Evolutionary conservation across 2,888 invertebrate genomes (phyloP), one percentile per base, ranked within the genome.

Genomic region (Melinaea menophilus): DNA sequence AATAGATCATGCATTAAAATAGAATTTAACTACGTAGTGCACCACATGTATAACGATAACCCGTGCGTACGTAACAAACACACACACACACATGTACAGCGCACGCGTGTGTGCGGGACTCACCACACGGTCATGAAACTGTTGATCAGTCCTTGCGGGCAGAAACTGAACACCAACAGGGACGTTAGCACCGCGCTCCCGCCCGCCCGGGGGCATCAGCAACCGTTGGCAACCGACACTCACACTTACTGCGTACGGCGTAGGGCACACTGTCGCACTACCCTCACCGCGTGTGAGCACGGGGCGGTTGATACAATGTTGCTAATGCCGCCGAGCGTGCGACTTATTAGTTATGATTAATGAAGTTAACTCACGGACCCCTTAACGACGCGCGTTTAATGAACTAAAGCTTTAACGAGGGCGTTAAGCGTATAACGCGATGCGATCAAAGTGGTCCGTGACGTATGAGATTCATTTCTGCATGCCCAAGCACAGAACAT

Each of bases 101-200:
- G 22, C 22, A 22, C 22, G 22, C 60, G 58, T 58, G 79, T 75
- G 71, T 77, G 78, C 81, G 82, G 80, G 75, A 95, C 95, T 95
- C 95, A 95, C 95, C 95, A 95, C 88, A 95, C 94, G 89, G 94
- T 95, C 94, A 95, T 94, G 94, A 95, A 95, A 93, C 94, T 95
- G 94, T 95, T 95, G 94, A 95, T 94, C 93, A 95, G 93, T 95
- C 95, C 95, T 93, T 95, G 95, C 90, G 94, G 94, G 94, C 94
- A 94, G 92, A 94, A 93, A 94, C 94, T 94, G 93, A 93, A 92
- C 92, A 92, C 92, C 91, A 92, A 92, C 86, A 91, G 91, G 87
- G 86, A 75, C 77, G 89, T 90, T 91, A 91, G 76, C 74, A 71
- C 72, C 76, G 73, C 74, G 76, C 68, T 65, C 66, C 67, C 58